phyloP scores from a whole-genome alignment of 2,888 invertebrate genomes.

The Diploptera punctata region DNA sequence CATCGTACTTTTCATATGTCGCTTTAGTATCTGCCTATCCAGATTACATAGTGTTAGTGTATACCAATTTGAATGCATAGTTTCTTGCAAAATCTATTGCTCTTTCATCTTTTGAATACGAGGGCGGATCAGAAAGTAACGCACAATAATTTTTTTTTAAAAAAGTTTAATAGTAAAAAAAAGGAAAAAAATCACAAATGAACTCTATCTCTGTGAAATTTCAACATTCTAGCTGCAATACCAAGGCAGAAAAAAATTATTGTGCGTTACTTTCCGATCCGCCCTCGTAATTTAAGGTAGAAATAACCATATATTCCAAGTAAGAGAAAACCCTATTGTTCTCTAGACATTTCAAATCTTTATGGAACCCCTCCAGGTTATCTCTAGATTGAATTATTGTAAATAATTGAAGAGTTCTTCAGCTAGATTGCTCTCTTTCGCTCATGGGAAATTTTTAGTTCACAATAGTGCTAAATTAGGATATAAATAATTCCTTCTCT shows the following conservation, averaged over 20 bases:
- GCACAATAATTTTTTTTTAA: too few relatives aligned
- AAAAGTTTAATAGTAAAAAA: too few relatives aligned
- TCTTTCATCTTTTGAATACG: slow-evolving; percentile 53
- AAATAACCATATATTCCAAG: slow-evolving; percentile 74
- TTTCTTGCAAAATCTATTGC: slow-evolving; percentile 65
- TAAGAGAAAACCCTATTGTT: slow-evolving; percentile 87
- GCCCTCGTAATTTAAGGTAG: slow-evolving; percentile 63
- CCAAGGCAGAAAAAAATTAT: too few relatives aligned
- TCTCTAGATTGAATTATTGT: slow-evolving; percentile 53
- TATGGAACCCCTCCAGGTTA: slow-evolving; percentile 73
- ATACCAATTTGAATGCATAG: slow-evolving; percentile 73
- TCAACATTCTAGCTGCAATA: too few relatives aligned
- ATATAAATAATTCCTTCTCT: slow-evolving; percentile 69
- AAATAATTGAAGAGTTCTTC: slow-evolving; percentile 60
- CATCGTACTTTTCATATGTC: slow-evolving; percentile 80
- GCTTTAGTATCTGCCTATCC: slow-evolving; percentile 67
- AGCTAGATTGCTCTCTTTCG: background rate
- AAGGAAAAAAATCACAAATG: too few relatives aligned
- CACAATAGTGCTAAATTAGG: slow-evolving; percentile 78
- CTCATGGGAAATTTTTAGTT: slow-evolving; percentile 63
- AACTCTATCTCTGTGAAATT: too few relatives aligned
- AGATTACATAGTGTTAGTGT: slow-evolving; percentile 67
- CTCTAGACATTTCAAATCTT: slow-evolving; percentile 68
- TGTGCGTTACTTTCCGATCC: too few relatives aligned
- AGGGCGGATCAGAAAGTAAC: too few relatives aligned